Conservation (phyloP, 1,140 invertebrate genomes). For the Himalopsyche phryganea region DNA sequence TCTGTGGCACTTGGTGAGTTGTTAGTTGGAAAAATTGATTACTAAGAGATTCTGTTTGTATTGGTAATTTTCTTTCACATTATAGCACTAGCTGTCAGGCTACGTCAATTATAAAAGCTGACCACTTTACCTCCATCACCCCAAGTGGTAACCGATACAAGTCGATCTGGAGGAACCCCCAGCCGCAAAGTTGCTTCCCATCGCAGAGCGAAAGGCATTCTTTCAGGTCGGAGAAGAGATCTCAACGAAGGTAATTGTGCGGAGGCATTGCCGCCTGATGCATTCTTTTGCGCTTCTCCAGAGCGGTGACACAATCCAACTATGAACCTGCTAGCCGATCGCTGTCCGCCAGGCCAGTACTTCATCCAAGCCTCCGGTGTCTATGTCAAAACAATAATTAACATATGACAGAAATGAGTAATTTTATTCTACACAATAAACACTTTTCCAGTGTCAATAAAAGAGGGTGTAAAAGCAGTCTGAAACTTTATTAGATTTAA, state of each 20-base stretch:
- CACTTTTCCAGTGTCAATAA: too few species aligned
- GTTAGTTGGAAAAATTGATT: too few species aligned
- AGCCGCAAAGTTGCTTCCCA: conserved; percentile 18
- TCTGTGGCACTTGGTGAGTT: too few species aligned
- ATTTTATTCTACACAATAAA: too few species aligned
- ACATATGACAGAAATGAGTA: too few species aligned
- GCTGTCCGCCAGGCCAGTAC: conserved; percentile 18
- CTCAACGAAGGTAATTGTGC: conserved; percentile 5
- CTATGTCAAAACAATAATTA: conserved; percentile 16
- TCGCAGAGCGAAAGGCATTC: conserved; percentile 17
- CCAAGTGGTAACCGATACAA: conserved; percentile 20
- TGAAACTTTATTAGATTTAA: too few species aligned
- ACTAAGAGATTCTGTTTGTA: too few species aligned
- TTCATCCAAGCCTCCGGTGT: conserved; percentile 20
- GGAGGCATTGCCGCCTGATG: background rate
- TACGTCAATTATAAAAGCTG: too few species aligned
- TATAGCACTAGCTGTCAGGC: too few species aligned
- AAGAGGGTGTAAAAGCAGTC: too few species aligned
- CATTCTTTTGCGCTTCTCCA: conserved; percentile 5
- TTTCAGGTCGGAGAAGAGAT: conserved; percentile 16
- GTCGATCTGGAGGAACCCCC: conserved; percentile 16
- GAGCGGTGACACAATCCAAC: conserved; percentile 17
- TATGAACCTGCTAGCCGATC: conserved; percentile 12
- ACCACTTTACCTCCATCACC: conserved; percentile 17
- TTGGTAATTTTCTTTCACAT: too few species aligned